A percentile compares a stretch with the other conserved stretches of the same genome.
These are phyloP conservation scores for Sorex maritimensis DNA, from an alignment of 2,797 vertebrate species.

Conservation along the genomic window DNA sequence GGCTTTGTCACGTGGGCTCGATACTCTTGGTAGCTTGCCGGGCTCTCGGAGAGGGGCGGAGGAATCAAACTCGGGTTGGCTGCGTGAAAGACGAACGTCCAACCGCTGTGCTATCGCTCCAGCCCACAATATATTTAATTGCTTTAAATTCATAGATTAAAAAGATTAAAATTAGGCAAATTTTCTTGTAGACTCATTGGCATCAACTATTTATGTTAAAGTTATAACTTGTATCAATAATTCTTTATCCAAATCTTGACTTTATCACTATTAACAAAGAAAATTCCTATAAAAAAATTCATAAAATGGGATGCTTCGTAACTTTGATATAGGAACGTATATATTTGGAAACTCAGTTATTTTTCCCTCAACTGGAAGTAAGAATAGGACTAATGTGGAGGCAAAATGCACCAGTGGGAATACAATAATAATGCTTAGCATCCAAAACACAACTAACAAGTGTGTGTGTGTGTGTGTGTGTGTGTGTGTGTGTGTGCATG, in stretches of 20 bases:
- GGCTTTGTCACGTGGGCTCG: no score
- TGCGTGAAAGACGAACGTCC: no score
- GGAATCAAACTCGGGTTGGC: no score
- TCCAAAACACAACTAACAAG: neutral
- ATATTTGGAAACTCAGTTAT: neutral
- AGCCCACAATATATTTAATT: no score
- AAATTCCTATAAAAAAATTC: neutral
- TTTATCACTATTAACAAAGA: neutral
- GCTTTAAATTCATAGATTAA: neutral
- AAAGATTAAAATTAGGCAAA: neutral
- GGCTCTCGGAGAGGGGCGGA: no score
- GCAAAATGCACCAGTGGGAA: neutral
- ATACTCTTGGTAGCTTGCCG: no score
- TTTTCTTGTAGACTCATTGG: neutral
- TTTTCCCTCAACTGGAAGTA: neutral
- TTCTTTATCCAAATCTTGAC: neutral
- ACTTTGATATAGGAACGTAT: neutral
- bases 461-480: neutral
- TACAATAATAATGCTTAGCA: neutral
- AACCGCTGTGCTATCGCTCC: no score
- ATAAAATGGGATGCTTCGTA: constrained; percentile 11
- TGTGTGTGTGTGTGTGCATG: no score
- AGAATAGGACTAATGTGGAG: neutral
- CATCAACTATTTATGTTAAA: neutral
- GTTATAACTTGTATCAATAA: constrained; percentile 13